These are phyloP conservation scores for Watersipora subatra DNA, from an alignment of 1,140 invertebrate species.

Conservation along the genomic window DNA sequence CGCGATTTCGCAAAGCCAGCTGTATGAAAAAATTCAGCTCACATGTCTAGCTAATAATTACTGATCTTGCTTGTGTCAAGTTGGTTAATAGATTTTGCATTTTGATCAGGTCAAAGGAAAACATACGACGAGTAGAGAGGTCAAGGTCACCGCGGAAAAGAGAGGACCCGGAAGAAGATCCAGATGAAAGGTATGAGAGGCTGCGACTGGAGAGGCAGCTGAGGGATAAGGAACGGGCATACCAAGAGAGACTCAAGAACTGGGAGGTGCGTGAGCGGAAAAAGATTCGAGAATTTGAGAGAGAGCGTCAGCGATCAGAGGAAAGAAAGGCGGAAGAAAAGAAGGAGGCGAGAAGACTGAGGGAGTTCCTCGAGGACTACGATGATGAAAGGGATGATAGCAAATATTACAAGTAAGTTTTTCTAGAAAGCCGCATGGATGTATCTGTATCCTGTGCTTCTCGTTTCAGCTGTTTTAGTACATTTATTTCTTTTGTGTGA, in stretches of 20 bases:
- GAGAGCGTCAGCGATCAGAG: conserved; percentile 70
- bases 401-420: conserved; percentile 78
- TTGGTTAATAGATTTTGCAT: no score
- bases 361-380: conserved; percentile 96
- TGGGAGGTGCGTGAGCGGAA: conserved; percentile 89
- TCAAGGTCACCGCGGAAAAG: no score
- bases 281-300: conserved; percentile 81
- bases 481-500: no score
- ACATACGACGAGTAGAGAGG: no score
- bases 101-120: no score
- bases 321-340: conserved; percentile 64
- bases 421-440: not conserved
- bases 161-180: conserved; percentile 36
- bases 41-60: conserved; percentile 46
- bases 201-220: conserved; percentile 78
- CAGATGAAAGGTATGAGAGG: conserved; percentile 61
- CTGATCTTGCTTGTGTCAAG: not conserved
- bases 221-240: conserved; percentile 80
- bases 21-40: no score
- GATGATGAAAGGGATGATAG: conserved; percentile 91
- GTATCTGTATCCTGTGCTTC: no score
- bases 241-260: conserved; percentile 61
- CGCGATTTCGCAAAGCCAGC: no score
- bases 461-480: no score
- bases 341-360: conserved; percentile 77